Base-by-base conservation (phyloP, 2,113 vertebrate genomes). In the Orientallactaga bullata region DNA sequence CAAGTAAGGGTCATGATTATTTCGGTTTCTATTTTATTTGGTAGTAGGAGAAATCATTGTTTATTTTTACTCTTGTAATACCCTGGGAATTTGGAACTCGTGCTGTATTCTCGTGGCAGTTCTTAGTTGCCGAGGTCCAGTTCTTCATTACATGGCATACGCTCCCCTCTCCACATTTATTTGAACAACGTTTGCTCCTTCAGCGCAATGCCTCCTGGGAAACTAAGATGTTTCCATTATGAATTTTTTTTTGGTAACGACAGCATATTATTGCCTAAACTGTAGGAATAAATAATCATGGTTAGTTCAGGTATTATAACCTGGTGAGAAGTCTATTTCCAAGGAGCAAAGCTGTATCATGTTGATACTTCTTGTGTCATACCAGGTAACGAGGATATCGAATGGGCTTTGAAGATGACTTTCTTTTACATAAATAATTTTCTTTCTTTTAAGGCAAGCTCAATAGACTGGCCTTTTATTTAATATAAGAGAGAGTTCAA, bases 311-410 rank as follows among this genome's bases (percentile, higher is more conserved):
- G 16, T n/a, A 76, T 78, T 81, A 15, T 91, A 47, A 91, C 88
- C 91, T 37, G 81, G n/a, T 3, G 37, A 78, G 42, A 26, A 72
- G 69, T 2, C 73, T 89, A 73, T 88, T 94, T 93, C 39, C 20
- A 79, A 77, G 39, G 76, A 78, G 32, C 1, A 89, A 69, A 4
- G 10, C 30, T 74, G 20, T 5, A 47, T 55, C 18, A 30, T 85
- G 63, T 63, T 89, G 26, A 85, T 94, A 35, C 3, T 88, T 37
- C 32, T 83, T 96, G 88, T 93, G 94, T 93, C 63, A 85, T 3
- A 65, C 28, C 82, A 79, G 58, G 66, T 92, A 90, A 88, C 82
- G 82, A 82, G 77, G 69, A 88, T 88, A 18, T 88, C 81, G 90
- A 66, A 94, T n/a, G 78, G 12, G 39, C 60, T 30, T 1, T 82